These are phyloP conservation scores for Trematomus bernacchii DNA, from an alignment of 2,797 vertebrate genomes.

Conservation along the genomic window DNA sequence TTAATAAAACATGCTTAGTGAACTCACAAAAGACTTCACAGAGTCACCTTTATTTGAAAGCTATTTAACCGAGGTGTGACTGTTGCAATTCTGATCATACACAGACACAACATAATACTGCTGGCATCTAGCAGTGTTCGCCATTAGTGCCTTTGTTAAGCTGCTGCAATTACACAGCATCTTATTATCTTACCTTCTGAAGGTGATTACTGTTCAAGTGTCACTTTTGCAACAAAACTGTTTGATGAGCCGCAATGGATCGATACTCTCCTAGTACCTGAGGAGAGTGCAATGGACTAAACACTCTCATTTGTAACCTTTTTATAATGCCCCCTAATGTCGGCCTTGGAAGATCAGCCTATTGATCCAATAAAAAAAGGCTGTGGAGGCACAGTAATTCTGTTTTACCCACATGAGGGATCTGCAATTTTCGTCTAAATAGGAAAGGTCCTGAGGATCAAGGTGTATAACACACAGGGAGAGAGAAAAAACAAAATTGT, in stretches of 20 bases:
- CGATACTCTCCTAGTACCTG: conserved; percentile 72
- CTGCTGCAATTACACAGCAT: conserved; percentile 43
- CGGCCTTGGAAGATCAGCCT: conserved; percentile 72
- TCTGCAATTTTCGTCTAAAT: conserved; percentile 69
- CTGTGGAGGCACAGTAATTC: conserved; percentile 62
- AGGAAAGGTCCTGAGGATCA: conserved; percentile 58
- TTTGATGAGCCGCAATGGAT: conserved; percentile 76
- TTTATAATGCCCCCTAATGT: conserved; percentile 76
- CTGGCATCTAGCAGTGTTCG: conserved; percentile 18
- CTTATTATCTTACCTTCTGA: conserved; percentile 58
- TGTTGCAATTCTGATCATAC: conserved; percentile 5
- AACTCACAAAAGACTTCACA: background rate
- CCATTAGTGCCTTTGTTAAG: conserved; percentile 41
- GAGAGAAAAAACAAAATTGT: conserved; percentile 37
- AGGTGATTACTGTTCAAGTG: conserved; percentile 75
- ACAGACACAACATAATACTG: background rate
- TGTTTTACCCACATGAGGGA: conserved; percentile 64
- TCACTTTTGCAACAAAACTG: conserved; percentile 77
- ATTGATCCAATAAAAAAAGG: conserved; percentile 76
- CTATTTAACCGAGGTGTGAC: background rate
- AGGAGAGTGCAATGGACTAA: conserved; percentile 75
- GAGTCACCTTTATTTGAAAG: background rate
- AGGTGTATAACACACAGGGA: conserved; percentile 46
- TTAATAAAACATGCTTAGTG: conserved; percentile 1
- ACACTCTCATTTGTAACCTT: conserved; percentile 78